A percentile compares a stretch with the other conserved stretches of the same genome.
phyloP scores from a whole-genome alignment of 2,113 vertebrate genomes.

The Nematolebias whitei region DNA sequence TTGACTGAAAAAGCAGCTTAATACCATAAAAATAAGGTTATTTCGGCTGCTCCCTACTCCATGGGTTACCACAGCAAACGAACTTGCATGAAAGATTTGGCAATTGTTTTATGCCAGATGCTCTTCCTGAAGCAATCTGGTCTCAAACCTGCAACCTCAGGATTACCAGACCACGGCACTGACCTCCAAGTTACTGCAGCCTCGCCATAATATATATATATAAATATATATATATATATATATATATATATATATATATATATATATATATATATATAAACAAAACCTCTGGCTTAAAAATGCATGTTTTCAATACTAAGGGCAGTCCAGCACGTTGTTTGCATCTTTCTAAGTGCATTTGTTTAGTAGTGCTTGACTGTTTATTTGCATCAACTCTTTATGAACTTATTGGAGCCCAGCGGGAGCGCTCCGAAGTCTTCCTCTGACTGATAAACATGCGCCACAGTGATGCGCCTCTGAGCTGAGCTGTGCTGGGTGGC shows the following conservation, averaged over 20 bases:
- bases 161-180: too few species aligned
- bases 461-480: too few species aligned
- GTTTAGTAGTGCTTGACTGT: neutral
- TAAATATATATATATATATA: too few species aligned
- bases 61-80: too few species aligned
- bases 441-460: conserved; percentile 32
- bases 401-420: conserved; percentile 27
- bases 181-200: too few species aligned
- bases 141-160: too few species aligned
- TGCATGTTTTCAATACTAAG: neutral
- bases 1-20: conserved; percentile 1
- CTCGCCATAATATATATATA: too few species aligned
- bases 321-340: neutral
- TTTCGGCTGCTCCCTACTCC: too few species aligned
- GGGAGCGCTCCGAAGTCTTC: conserved; percentile 29
- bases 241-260: too few species aligned
- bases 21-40: conserved; percentile 44
- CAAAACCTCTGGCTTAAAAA: conserved; percentile 19
- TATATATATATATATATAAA: conserved; percentile 37
- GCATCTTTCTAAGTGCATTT: neutral
- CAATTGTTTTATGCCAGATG: too few species aligned
- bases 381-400: conserved; percentile 19
- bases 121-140: too few species aligned
- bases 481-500: conserved; percentile 53
- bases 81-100: too few species aligned